Evolutionary conservation across 2,797 vertebrate species (phyloP).

Genomic region (Eleutherodactylus coqui): DNA sequence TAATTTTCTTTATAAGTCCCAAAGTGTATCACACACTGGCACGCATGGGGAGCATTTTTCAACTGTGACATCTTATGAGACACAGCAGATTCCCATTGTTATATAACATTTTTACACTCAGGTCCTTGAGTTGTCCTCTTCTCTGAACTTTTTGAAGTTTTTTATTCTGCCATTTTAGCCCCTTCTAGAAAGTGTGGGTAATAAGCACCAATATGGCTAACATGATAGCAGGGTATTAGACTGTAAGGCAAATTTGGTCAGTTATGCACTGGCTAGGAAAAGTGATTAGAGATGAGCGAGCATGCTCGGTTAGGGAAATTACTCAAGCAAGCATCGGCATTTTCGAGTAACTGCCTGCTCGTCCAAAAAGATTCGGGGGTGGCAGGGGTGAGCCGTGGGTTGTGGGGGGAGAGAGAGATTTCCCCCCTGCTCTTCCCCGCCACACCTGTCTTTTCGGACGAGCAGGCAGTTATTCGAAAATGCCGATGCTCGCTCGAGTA

Average conservation of each 20-base stretch:
- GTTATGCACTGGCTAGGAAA: background rate
- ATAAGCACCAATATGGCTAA: background rate
- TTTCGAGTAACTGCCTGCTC: no score
- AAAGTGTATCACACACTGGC: background rate
- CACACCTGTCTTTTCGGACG: no score
- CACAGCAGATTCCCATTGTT: background rate
- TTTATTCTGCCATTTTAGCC: background rate
- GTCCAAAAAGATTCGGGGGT: no score
- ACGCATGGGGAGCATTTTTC: background rate
- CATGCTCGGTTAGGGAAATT: no score
- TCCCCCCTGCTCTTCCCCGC: no score
- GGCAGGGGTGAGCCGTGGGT: no score
- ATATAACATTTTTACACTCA: background rate
- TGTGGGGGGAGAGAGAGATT: no score
- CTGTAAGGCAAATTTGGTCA: background rate
- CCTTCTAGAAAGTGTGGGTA: background rate
- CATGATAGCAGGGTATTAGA: background rate
- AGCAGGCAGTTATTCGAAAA: no score
- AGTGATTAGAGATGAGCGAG: no score
- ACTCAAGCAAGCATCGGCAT: no score
- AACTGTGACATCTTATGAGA: background rate
- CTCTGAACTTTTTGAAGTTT: background rate
- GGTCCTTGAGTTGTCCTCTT: background rate
- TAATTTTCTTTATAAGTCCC: constrained; percentile 14
- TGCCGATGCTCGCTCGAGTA: no score